Conservation (phyloP, 2,797 vertebrate species). For the Myioborus melanocephalus region DNA sequence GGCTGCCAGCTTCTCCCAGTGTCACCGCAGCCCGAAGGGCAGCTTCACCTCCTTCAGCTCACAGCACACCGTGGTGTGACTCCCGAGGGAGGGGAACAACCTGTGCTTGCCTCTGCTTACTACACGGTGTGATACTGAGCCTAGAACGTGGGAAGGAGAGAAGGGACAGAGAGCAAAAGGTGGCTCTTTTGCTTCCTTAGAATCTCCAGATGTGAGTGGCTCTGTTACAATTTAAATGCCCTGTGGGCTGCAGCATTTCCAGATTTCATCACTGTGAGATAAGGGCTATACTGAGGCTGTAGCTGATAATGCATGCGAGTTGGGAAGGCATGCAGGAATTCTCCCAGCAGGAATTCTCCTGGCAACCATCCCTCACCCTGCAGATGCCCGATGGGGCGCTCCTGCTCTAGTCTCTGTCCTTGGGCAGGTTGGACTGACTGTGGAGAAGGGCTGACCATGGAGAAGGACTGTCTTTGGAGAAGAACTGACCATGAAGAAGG, state of each 20-base stretch:
- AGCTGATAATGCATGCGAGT: neutral
- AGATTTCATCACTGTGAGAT: neutral
- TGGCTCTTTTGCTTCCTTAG: neutral
- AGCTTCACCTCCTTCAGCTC: slow-evolving; percentile 76
- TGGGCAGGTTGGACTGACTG: neutral
- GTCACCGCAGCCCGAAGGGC: slow-evolving; percentile 71
- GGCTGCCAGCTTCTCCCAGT: slow-evolving; percentile 85
- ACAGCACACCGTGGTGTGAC: slow-evolving; percentile 90
- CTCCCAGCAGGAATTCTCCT: neutral
- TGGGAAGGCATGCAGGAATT: neutral
- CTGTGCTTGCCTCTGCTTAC: neutral
- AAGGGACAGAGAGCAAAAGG: neutral
- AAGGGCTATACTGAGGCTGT: neutral
- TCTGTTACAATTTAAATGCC: neutral
- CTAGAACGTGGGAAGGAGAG: neutral
- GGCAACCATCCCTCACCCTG: neutral
- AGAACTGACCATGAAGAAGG: rapidly evolving
- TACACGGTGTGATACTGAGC: neutral
- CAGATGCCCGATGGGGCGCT: rapidly evolving
- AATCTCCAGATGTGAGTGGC: neutral
- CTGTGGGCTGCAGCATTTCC: neutral
- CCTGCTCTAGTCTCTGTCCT: neutral
- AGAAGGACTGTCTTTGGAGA: neutral
- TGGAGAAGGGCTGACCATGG: neutral
- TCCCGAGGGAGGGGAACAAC: neutral